phyloP scores from a whole-genome alignment of 2,113 vertebrate species.

The Leptobrachium leishanense region DNA sequence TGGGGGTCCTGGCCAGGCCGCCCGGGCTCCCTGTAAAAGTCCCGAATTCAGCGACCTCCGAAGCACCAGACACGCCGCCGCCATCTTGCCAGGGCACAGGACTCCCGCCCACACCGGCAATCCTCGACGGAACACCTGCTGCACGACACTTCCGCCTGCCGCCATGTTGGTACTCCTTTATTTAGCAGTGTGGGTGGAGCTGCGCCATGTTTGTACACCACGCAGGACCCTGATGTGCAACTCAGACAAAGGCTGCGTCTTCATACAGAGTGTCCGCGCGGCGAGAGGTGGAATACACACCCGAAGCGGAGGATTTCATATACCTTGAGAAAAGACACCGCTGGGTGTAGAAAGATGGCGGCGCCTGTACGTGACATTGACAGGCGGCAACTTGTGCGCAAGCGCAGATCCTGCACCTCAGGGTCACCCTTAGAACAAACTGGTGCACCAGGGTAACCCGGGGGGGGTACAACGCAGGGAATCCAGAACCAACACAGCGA shows the following conservation, averaged over 20 bases:
- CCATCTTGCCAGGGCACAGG: slow-evolving; percentile 21
- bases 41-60: slow-evolving; percentile 34
- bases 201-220: not conserved
- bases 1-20: slow-evolving; percentile 6
- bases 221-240: not conserved
- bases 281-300: too few relatives aligned
- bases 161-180: slow-evolving; percentile 1
- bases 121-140: not conserved
- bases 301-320: too few relatives aligned
- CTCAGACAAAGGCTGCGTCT: too few relatives aligned
- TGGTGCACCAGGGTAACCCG: too few relatives aligned
- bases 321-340: too few relatives aligned
- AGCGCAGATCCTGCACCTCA: too few relatives aligned
- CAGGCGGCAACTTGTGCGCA: not conserved
- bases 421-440: too few relatives aligned
- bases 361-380: not conserved
- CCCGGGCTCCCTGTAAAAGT: not conserved
- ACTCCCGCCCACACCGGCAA: not conserved
- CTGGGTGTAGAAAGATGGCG: slow-evolving; percentile 11
- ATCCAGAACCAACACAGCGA: too few relatives aligned
- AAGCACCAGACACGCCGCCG: slow-evolving; percentile 22
- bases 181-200: not conserved
- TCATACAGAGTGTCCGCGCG: too few relatives aligned
- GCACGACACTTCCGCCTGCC: slow-evolving; percentile 18
- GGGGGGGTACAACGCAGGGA: too few relatives aligned